Evolutionary conservation across 2,888 invertebrate genomes (phyloP).

Genomic region (Metalampra italica): DNA sequence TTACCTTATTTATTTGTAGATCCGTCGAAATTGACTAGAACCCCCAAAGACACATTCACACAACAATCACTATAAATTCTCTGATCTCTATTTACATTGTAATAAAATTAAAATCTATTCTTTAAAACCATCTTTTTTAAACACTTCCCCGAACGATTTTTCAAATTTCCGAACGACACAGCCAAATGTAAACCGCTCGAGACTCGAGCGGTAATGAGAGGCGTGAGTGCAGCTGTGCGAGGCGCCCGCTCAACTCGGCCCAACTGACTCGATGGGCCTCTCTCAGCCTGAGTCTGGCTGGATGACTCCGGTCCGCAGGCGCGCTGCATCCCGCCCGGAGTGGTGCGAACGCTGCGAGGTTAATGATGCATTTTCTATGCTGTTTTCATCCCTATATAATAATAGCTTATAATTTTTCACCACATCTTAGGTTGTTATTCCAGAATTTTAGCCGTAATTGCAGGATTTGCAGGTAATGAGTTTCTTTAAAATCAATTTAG

Average conservation of each 20-base stretch:
- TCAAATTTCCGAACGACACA: not conserved
- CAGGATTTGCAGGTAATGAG: no score
- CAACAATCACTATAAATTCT: not conserved
- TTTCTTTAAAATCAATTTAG: no score
- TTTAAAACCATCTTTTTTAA: not conserved
- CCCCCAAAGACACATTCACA: not conserved
- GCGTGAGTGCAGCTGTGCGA: slow-evolving; percentile 30
- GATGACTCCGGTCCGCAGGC: slow-evolving; percentile 34
- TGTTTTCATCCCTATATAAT: no score
- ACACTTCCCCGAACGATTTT: no score
- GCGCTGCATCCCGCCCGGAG: slow-evolving; percentile 24
- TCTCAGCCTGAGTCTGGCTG: no score
- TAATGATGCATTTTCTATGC: not conserved
- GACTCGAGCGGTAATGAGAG: not conserved
- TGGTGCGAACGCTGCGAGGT: not conserved
- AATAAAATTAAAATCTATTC: not conserved
- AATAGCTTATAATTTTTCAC: no score
- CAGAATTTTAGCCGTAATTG: no score
- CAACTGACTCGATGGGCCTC: slow-evolving; percentile 19
- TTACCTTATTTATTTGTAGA: not conserved
- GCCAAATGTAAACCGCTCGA: slow-evolving; percentile 9
- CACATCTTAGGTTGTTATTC: no score
- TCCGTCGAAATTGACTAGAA: not conserved
- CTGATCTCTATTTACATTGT: not conserved
- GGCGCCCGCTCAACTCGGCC: slow-evolving; percentile 29